Evolutionary conservation across 2,113 vertebrate genomes (phyloP), one percentile per base, ranked within the genome.

Genomic region (Hassar affinis): DNA sequence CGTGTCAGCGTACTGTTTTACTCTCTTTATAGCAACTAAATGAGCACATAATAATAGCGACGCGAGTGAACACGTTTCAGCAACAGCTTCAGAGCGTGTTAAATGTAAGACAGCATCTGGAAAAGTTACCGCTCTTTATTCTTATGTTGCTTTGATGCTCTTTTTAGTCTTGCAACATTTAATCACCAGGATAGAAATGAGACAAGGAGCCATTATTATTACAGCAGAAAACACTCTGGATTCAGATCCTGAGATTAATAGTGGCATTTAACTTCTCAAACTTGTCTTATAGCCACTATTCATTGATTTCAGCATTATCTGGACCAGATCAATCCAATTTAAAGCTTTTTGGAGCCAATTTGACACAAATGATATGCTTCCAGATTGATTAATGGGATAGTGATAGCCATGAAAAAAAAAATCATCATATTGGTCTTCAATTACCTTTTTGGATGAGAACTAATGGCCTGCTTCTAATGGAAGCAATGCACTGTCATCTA

Each of bases 401-500:
- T 90, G 91, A 95, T 93, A 91, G 92, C 89, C 82, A 85, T 91
- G 90, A 89, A 93, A 92, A 93, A 93, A 92, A 93, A 92, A 92
- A 94, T 92, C 89, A 94, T 91, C 91, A 92, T 89, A 92, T 91
- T 89, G 90, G 88, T 90, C 88, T 92, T 91, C 90, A 91, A 93
- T 92, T 93, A 91, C 82, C 89, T 90, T 93, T 93, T 93, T 88
- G 90, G 90, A 93, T 94, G 93, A 93, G 94, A 94, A 95, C 92
- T 93, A 94, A 94, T 95, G 93, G 92, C 91, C 87, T 82, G 85
- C 85, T 93, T 92, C 93, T 95, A 95, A 95, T 95, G 94, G 94
- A 94, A 87, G 90, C 92, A 93, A 88, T 86, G 89, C 84, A 69
- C 88, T 91, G 92, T 93, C 91, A 92, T 90, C 87, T 84, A 86